Conservation (phyloP, 1,140 invertebrate species). For the Ectropis grisescens region DNA sequence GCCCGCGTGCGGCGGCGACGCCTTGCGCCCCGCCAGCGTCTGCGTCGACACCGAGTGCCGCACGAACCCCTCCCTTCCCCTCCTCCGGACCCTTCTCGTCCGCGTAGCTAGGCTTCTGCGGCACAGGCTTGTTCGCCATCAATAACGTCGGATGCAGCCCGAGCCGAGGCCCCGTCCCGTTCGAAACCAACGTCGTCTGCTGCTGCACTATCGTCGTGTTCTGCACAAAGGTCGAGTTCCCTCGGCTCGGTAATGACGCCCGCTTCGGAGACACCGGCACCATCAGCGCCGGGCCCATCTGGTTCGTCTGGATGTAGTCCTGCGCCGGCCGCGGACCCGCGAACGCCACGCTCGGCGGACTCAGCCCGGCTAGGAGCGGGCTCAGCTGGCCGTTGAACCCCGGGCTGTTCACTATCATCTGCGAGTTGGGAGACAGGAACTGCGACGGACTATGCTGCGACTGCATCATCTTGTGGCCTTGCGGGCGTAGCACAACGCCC, state of each 20-base stretch:
- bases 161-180: too few relatives aligned
- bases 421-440: constrained; percentile 81
- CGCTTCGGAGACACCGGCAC: constrained; percentile 79
- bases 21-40: constrained; percentile 73
- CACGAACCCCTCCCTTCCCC: constrained; percentile 23
- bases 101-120: too few relatives aligned
- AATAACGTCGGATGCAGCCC: too few relatives aligned
- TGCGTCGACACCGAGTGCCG: constrained; percentile 82
- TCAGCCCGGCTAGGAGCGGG: constrained; percentile 81
- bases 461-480: constrained; percentile 80
- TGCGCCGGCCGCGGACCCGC: constrained; percentile 73
- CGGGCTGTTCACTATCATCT: constrained; percentile 81
- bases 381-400: constrained; percentile 84
- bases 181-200: constrained; percentile 77
- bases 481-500: constrained; percentile 84
- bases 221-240: constrained; percentile 80
- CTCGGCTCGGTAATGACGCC: constrained; percentile 72
- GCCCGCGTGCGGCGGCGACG: constrained; percentile 34
- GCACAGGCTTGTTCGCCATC: too few relatives aligned
- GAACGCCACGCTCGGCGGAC: constrained; percentile 78
- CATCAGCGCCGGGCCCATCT: constrained; percentile 83
- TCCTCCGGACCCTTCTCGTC: constrained; percentile 6
- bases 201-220: constrained; percentile 78
- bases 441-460: constrained; percentile 77
- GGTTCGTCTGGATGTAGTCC: constrained; percentile 78